Evolutionary conservation across 2,888 invertebrate genomes (phyloP), one percentile per base, ranked within the genome.

Genomic region (Cremastinae sp.): DNA sequence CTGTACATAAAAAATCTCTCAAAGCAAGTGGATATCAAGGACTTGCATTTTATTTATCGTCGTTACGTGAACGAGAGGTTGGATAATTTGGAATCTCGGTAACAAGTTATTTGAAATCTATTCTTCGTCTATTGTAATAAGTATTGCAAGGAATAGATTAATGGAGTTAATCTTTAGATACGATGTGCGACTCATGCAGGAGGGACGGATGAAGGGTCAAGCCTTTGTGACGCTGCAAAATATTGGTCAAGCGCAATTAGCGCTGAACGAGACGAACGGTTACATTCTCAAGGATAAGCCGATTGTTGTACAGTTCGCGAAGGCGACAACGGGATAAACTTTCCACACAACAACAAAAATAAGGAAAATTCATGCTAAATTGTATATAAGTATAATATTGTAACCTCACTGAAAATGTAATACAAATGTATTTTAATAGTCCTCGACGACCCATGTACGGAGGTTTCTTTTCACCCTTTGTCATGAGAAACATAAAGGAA

Each of bases 151-250:
- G 10, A 45, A 45, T 16, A 14, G 22, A 22, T 51, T 10, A 53
- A 47, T 14, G 8, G 14, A 9, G 35, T 20, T 22, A 9, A 10
- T 64, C 22, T 41, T 35, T 80, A 92, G 92, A 86, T 93, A 92
- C 85, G 91, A 92, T 88, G 93, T 98, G 2, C 92, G 95, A 82
- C 92, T 97, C 10, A 96, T 98, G 97, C 96, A 96, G 86, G 96
- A 97, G 89, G 98, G 98, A 0, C 92, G 97, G 85, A 98, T 98
- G 98, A 98, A 97, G 90, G 98, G 98, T 0, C 98, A 98, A 90
- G 97, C 97, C 0, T 98, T 98, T 91, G 92, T 98, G 0, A 96
- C 96, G 0, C 91, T 97, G 66, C 95, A 96, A 64, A 93, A 92
- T 83, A 91, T 93, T 10, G 91, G 91, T 55, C 90, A 92, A 83